These are phyloP conservation scores for Calephelis virginiensis DNA, from an alignment of 1,140 invertebrate genomes.

Conservation along the genomic window DNA sequence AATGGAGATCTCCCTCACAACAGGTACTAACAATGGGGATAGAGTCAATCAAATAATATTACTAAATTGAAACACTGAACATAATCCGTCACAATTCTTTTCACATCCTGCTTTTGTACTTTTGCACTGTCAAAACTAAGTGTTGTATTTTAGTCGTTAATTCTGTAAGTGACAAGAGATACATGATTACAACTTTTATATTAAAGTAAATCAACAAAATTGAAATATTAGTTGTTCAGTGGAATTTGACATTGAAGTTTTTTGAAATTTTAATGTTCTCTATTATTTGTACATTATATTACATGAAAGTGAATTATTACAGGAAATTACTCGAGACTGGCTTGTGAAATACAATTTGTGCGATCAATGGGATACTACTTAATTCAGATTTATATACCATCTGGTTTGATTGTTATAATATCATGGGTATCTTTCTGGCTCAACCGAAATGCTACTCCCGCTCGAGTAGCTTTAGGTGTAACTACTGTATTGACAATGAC, in stretches of 20 bases:
- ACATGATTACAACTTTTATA: background rate
- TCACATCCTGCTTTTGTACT: constrained; percentile 76
- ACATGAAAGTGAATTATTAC: constrained; percentile 44
- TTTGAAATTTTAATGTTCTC: background rate
- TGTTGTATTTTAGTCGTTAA: constrained; percentile 53
- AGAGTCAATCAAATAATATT: constrained; percentile 34
- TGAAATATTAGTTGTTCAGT: background rate
- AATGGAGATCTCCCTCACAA: constrained; percentile 94
- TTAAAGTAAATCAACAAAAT: background rate
- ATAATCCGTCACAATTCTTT: constrained; percentile 71
- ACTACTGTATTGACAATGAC: constrained; percentile 99
- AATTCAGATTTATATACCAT: constrained; percentile 99
- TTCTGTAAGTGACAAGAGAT: constrained; percentile 15
- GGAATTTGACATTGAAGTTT: too few relatives aligned
- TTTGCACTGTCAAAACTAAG: constrained; percentile 69
- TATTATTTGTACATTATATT: background rate
- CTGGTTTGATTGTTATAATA: constrained; percentile 98
- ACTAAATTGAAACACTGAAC: constrained; percentile 64
- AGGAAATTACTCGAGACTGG: constrained; percentile 99
- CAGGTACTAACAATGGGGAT: constrained; percentile 83
- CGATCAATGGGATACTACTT: constrained; percentile 99
- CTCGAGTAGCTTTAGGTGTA: constrained; percentile 96
- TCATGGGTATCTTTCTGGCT: constrained; percentile 98
- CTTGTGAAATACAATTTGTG: constrained; percentile 98
- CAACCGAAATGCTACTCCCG: constrained; percentile 96